Evolutionary conservation across 2,797 vertebrate species (phyloP), one percentile per base, ranked within the genome.

Genomic region (Chromis chromis): DNA sequence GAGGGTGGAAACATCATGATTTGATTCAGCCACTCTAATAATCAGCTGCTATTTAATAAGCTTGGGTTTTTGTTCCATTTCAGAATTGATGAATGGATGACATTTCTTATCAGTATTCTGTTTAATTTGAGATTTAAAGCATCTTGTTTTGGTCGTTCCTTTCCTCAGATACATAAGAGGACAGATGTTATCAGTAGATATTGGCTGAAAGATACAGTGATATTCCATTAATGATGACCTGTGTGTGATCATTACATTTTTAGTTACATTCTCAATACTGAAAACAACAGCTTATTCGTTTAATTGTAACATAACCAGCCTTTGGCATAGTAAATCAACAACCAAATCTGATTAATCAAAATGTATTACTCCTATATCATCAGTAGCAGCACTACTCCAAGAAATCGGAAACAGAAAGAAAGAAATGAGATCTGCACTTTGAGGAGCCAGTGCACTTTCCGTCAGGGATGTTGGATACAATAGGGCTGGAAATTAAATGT

Each of bases 1-100:
- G 60, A 50, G 50, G 70, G 3, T 1, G 58, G 27, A 65, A 80
- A 77, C 57, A 67, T 69, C 48, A 33, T 25, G 28, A 58, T 53
- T 75, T 56, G 55, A 59, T 65, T 66, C 22, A n/a, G 17, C 22
- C 25, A 53, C 21, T 25, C 50, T 10, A 59, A n/a, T 33, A 49
- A 55, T 36, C 21, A 13, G 3, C 19, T 19, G 40, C 39, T 63
- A 17, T 75, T 44, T 61, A 40, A 50, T 57, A 14, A 44, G 49
- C 27, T 46, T 8, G 24, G 25, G n/a, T 11, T 4, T 9, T 16
- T 48, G 3, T 19, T 44, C 27, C 16, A 1, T 59, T 54, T 40
- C 1, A 42, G 19, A 25, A 8, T 4, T 25, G 24, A 75, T 53
- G 21, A 58, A 57, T 53, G 21, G 2, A 17, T 28, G 53, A 16